Percentiles rank a stretch among this genome's conserved stretches.
Evolutionary conservation across 2,888 invertebrate genomes (phyloP).

Genomic region (Acronicta alni): DNA sequence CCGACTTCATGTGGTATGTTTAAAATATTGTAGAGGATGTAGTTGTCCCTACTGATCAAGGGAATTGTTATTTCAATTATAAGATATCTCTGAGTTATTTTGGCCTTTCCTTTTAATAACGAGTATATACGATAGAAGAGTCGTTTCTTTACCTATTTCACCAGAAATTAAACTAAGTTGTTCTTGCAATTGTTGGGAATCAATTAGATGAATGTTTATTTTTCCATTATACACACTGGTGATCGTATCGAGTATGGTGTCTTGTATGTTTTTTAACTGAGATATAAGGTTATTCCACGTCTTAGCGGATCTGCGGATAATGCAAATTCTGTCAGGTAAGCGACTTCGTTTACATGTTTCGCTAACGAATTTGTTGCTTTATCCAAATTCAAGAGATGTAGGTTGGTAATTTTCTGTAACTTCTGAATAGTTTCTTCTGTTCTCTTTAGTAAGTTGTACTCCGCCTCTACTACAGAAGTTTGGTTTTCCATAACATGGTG

Average conservation of each 20-base stretch:
- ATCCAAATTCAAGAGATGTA: not conserved
- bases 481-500: not conserved
- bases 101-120: not conserved
- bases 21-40: not conserved
- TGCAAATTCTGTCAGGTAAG: not conserved
- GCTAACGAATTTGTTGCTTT: not conserved
- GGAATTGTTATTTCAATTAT: slow-evolving; percentile 5
- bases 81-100: not conserved
- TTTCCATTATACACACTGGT: not conserved
- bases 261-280: not conserved
- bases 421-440: not conserved
- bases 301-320: not conserved
- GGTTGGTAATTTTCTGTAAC: not conserved
- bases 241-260: not conserved
- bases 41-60: slow-evolving; percentile 1
- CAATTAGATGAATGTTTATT: not conserved
- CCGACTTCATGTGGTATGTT: not conserved
- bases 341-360: not conserved
- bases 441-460: not conserved
- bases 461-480: not conserved
- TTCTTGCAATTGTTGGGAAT: not conserved
- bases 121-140: not conserved
- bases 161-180: not conserved
- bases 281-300: not conserved
- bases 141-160: not conserved